Conservation (phyloP, 1,140 invertebrate genomes). For the Drosophila mauritiana region DNA sequence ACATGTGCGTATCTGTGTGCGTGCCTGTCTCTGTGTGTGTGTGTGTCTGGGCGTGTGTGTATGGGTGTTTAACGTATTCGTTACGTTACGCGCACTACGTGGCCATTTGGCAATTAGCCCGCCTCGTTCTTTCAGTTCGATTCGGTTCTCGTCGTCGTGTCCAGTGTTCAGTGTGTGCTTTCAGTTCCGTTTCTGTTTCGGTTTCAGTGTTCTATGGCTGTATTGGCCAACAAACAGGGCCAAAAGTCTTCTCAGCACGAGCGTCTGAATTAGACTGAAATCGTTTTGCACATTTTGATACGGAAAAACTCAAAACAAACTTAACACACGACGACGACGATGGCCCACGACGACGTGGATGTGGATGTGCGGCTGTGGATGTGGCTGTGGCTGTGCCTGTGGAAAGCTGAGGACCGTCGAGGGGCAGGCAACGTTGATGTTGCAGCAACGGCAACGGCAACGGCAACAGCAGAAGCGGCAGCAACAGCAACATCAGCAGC, state of each 20-base stretch:
- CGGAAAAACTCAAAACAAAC: conserved; percentile 84
- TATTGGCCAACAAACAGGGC: conserved; percentile 69
- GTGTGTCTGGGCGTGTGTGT: conserved; percentile 6
- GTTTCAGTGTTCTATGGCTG: conserved; percentile 26
- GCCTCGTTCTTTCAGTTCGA: conserved; percentile 35
- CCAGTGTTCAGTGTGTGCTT: neutral
- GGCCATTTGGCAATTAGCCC: conserved; percentile 42
- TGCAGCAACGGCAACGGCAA: conserved; percentile 37
- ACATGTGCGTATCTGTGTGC: conserved; percentile 33
- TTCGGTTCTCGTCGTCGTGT: conserved; percentile 8
- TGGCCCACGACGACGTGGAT: conserved; percentile 35
- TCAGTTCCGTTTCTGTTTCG: conserved; percentile 5
- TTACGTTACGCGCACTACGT: conserved; percentile 72
- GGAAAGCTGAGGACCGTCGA: conserved; percentile 56
- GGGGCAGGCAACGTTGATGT: conserved; percentile 17
- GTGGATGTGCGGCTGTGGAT: neutral
- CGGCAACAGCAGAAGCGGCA: conserved; percentile 17
- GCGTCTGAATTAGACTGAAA: conserved; percentile 85
- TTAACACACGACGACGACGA: conserved; percentile 64
- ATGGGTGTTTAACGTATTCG: conserved; percentile 34
- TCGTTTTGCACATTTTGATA: conserved; percentile 85
- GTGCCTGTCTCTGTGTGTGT: conserved; percentile 5
- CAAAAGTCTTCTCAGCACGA: conserved; percentile 85
- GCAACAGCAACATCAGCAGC: conserved; percentile 19
- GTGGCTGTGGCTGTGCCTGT: neutral